phyloP scores from a whole-genome alignment of 1,140 invertebrate species.

The Cotesia glomerata region DNA sequence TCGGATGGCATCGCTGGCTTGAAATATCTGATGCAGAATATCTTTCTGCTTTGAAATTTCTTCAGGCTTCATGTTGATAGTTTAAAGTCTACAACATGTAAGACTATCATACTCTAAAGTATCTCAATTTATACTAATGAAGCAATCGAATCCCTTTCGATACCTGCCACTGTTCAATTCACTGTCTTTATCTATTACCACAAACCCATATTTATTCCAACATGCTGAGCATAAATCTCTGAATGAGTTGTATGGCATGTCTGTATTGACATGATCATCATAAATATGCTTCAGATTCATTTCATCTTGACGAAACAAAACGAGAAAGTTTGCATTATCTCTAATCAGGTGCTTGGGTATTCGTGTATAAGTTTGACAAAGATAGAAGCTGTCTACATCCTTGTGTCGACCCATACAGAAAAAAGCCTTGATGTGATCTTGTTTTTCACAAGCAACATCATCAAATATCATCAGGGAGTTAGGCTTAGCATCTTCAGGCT shows the following conservation, averaged over 20 bases:
- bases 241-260: neutral
- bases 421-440: neutral
- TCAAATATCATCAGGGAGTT: no score
- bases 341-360: no score
- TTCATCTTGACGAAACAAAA: neutral
- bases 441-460: conserved; percentile 18
- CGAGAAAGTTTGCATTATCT: no score
- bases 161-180: neutral
- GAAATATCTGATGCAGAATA: conserved; percentile 23
- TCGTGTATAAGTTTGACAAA: no score
- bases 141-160: conserved; percentile 17
- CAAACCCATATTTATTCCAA: conserved; percentile 3
- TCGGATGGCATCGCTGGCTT: conserved; percentile 32
- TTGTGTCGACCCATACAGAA: neutral
- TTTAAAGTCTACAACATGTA: no score
- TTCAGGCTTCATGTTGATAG: neutral
- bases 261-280: neutral
- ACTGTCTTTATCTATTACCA: conserved; percentile 13
- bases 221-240: no score
- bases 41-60: conserved; percentile 15
- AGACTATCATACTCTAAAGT: neutral
- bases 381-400: neutral
- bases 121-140: conserved; percentile 8
- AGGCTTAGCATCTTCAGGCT: no score
- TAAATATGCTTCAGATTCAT: conserved; percentile 11